These are phyloP conservation scores for Lytechinus variegatus DNA, from an alignment of 35 echinoderm and acorn worm species.

Conservation along the genomic window DNA sequence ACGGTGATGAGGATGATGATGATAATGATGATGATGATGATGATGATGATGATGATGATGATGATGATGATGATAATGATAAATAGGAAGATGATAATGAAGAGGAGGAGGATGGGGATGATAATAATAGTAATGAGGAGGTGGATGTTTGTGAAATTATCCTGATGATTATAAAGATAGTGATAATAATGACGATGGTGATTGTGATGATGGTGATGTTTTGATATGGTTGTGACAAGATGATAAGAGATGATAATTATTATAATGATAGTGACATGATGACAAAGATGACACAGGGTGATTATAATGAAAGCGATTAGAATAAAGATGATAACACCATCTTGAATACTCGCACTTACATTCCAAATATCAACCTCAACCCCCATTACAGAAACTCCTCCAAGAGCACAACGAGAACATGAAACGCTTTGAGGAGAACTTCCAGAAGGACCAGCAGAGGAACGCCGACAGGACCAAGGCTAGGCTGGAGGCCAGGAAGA, in stretches of 20 bases:
- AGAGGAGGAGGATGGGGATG: neutral
- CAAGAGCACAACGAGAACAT: constrained; percentile 86
- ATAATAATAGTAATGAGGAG: neutral
- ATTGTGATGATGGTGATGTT: neutral
- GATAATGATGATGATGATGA: constrained; percentile 34
- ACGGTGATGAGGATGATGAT: neutral
- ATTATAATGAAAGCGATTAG: neutral
- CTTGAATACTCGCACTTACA: neutral
- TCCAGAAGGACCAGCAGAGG: constrained; percentile 74
- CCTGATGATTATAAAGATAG: neutral
- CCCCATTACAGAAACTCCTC: constrained; percentile 75
- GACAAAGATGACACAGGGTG: neutral
- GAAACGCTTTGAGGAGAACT: constrained; percentile 67
- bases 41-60: neutral
- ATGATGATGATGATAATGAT: neutral
- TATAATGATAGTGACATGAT: neutral
- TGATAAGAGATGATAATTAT: constrained; percentile 9
- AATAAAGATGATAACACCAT: neutral
- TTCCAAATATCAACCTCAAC: neutral
- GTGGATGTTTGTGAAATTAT: neutral
- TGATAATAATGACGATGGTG: constrained; percentile 7
- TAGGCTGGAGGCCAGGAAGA: constrained; percentile 79
- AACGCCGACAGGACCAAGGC: constrained; percentile 68
- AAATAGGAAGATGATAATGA: neutral
- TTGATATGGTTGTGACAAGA: constrained; percentile 8